phyloP scores from a whole-genome alignment of 2,797 vertebrate species.

The Salmo trutta region DNA sequence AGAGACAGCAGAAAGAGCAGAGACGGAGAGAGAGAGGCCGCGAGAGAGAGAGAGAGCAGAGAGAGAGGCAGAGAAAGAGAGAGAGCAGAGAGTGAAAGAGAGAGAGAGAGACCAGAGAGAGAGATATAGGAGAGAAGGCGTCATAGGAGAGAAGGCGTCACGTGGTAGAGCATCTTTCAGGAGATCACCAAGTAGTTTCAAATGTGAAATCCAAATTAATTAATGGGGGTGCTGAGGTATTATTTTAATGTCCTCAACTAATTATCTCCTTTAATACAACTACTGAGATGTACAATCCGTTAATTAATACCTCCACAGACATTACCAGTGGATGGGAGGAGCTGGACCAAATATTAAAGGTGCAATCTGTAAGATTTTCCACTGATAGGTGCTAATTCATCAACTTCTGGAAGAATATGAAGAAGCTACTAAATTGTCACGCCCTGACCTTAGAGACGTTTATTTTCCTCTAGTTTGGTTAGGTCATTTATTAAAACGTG shows the following conservation, averaged over 20 bases:
- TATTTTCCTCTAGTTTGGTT: too few species aligned
- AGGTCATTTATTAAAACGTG: too few species aligned
- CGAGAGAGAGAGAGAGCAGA: not conserved
- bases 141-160: not conserved
- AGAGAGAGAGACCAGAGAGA: too few species aligned
- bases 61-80: too few species aligned
- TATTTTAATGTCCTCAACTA: conserved; percentile 78
- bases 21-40: not conserved
- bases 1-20: not conserved
- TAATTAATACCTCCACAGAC: conserved; percentile 78
- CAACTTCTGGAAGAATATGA: conserved; percentile 29
- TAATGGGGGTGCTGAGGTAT: conserved; percentile 73
- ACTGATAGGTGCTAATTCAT: conserved; percentile 63
- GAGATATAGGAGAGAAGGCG: not conserved
- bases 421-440: conserved; percentile 9
- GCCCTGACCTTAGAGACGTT: too few species aligned
- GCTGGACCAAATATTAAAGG: conserved; percentile 76
- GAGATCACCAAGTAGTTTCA: conserved; percentile 71
- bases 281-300: conserved; percentile 80
- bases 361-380: conserved; percentile 68
- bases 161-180: conserved; percentile 36
- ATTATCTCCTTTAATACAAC: conserved; percentile 82
- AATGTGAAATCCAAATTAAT: conserved; percentile 82
- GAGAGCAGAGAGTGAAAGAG: not conserved
- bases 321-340: conserved; percentile 72